These are phyloP conservation scores for Eulemur albifrons DNA, from an alignment of 2,797 vertebrate genomes.

Conservation along the genomic window DNA sequence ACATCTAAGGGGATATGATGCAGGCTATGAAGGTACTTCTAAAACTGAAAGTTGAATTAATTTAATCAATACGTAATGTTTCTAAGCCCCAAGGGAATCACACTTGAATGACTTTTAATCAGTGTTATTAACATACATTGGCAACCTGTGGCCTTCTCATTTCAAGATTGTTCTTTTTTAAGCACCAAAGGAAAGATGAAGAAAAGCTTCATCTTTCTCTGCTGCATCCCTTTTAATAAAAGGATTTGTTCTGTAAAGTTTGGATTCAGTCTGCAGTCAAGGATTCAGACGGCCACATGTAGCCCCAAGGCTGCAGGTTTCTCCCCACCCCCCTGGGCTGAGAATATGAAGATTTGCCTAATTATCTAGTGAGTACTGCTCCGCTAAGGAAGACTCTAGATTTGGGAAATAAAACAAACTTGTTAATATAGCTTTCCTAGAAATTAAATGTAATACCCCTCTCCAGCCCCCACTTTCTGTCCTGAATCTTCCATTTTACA, in stretches of 20 bases:
- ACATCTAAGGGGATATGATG: not conserved
- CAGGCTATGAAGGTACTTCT: not conserved
- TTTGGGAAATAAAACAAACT: not conserved
- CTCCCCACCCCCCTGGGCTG: not conserved
- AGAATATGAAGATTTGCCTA: not conserved
- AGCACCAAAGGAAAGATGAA: no score
- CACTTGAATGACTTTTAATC: conserved; percentile 42
- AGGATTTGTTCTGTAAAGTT: no score
- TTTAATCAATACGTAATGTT: not conserved
- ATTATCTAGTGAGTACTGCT: not conserved
- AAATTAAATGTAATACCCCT: not conserved
- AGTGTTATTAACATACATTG: conserved; percentile 21
- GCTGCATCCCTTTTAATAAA: no score
- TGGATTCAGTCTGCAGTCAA: no score
- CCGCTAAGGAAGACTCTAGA: not conserved
- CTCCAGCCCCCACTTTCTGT: not conserved
- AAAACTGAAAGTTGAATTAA: not conserved
- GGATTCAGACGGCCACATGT: no score
- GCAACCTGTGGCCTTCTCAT: no score
- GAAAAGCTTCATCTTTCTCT: no score
- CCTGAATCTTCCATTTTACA: not conserved
- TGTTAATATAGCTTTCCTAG: not conserved
- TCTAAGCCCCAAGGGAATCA: not conserved
- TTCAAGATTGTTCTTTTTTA: no score
- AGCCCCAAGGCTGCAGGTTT: no score